A percentile compares a stretch with the other conserved stretches of the same genome.
These are phyloP conservation scores for Melospiza melodia DNA, from an alignment of 2,113 vertebrate species.

Conservation along the genomic window DNA sequence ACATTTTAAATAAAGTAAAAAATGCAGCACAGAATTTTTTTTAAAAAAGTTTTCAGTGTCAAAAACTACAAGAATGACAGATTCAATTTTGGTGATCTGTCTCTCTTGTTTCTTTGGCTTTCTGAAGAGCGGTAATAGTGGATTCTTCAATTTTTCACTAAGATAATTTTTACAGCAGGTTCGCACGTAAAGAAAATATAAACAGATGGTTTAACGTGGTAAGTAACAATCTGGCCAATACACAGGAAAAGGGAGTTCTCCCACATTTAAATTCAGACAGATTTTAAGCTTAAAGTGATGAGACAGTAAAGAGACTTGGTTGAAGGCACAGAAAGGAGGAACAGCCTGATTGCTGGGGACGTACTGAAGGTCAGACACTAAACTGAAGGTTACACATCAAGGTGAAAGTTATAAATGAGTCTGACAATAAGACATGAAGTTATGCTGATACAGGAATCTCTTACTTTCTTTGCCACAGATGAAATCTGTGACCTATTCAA, in stretches of 20 bases:
- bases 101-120: conserved; percentile 21
- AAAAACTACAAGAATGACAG: background rate
- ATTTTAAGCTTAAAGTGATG: background rate
- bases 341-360: background rate
- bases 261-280: background rate
- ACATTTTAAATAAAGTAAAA: background rate
- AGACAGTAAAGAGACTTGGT: background rate
- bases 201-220: background rate
- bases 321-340: background rate
- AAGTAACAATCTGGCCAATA: background rate
- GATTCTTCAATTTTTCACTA: background rate
- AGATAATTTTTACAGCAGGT: background rate
- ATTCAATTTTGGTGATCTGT: background rate
- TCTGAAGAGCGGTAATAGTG: background rate
- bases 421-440: background rate
- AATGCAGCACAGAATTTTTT: background rate
- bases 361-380: background rate
- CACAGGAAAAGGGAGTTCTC: background rate
- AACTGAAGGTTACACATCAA: background rate
- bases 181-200: background rate
- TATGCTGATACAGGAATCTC: background rate
- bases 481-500: conserved; percentile 16
- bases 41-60: background rate
- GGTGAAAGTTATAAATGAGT: background rate
- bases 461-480: background rate